These are phyloP conservation scores for Corythoichthys haematopterus DNA, from an alignment of 2,113 vertebrate species.

Conservation along the genomic window DNA sequence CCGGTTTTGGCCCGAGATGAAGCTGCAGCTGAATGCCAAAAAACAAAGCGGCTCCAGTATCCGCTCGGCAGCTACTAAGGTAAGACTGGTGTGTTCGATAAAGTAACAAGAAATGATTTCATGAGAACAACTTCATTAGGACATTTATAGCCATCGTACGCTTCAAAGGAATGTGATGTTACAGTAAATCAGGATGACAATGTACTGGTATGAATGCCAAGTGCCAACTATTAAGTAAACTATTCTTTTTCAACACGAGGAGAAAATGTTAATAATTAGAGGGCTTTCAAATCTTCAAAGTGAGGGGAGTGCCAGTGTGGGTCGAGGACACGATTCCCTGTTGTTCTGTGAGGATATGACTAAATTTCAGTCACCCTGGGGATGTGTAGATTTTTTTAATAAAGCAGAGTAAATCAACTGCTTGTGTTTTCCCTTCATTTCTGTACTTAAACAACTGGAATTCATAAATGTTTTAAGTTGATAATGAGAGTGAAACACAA, in stretches of 20 bases:
- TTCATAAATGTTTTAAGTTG: not conserved
- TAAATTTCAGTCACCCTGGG: conserved; percentile 57
- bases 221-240: conserved; percentile 70
- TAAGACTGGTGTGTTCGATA: conserved; percentile 31
- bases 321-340: conserved; percentile 52
- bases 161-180: conserved; percentile 61
- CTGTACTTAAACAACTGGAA: conserved; percentile 9
- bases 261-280: conserved; percentile 72
- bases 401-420: conserved; percentile 30
- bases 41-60: conserved; percentile 59
- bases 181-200: conserved; percentile 72
- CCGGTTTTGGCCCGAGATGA: conserved; percentile 64
- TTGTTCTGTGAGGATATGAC: conserved; percentile 67
- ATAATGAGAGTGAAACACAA: not conserved
- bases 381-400: conserved; percentile 55
- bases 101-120: conserved; percentile 36
- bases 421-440: conserved; percentile 10
- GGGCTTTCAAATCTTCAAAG: conserved; percentile 74
- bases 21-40: conserved; percentile 49
- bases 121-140: conserved; percentile 51
- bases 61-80: conserved; percentile 54
- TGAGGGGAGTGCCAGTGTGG: conserved; percentile 38
- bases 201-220: conserved; percentile 70
- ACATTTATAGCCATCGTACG: conserved; percentile 52
- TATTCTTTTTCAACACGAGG: conserved; percentile 57